These are phyloP conservation scores for Hippocampus barbouri DNA, from an alignment of 2,113 vertebrate genomes.

Conservation along the genomic window DNA sequence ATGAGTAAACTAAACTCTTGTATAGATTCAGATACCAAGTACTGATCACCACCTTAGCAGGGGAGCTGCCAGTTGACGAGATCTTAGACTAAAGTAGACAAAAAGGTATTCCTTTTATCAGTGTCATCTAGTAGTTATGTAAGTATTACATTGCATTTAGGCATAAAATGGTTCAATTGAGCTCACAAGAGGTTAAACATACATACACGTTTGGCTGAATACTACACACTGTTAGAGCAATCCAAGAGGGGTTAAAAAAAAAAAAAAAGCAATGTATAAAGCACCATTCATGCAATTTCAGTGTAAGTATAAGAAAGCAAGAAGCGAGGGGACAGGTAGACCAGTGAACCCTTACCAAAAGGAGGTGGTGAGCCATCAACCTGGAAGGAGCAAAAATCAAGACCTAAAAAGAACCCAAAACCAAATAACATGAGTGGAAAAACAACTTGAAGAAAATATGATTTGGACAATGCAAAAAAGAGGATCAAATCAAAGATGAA, in stretches of 20 bases:
- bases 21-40: not conserved
- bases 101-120: not conserved
- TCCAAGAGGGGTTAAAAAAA: conserved; percentile 21
- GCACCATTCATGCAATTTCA: conserved; percentile 46
- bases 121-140: not conserved
- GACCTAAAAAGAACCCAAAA: conserved; percentile 98
- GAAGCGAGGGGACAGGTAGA: conserved; percentile 77
- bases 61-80: not conserved
- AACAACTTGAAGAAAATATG: conserved; percentile 64
- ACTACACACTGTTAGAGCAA: conserved; percentile 49
- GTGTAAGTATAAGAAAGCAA: conserved; percentile 50
- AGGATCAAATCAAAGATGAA: conserved; percentile 45
- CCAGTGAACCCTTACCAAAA: conserved; percentile 95
- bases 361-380: conserved; percentile 94
- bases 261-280: conserved; percentile 28
- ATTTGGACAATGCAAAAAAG: conserved; percentile 53
- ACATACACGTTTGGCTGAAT: not conserved
- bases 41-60: not conserved
- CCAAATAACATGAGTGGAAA: conserved; percentile 91
- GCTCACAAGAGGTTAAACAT: not conserved
- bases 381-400: conserved; percentile 99
- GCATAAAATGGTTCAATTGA: not conserved
- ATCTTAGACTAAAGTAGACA: not conserved
- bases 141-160: not conserved
- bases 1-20: not conserved